Evolutionary conservation across 2,888 invertebrate species (phyloP).

Genomic region (Parnassius glacialis): DNA sequence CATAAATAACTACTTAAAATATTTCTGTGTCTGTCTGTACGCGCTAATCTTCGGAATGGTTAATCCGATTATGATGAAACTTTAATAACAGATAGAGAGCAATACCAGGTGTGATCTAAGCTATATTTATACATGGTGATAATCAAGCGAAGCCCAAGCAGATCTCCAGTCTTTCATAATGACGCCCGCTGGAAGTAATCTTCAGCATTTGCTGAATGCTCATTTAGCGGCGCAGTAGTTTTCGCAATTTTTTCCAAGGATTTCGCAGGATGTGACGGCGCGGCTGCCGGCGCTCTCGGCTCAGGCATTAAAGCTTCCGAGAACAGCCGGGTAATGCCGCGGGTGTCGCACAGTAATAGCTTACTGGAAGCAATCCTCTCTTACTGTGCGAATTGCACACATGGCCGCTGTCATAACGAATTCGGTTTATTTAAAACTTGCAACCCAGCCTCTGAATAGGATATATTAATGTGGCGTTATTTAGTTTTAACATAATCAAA

Average conservation of each 20-base stretch:
- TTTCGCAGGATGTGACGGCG: constrained; percentile 16
- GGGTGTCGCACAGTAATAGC: constrained; percentile 33
- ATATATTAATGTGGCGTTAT: too few species aligned
- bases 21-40: too few species aligned
- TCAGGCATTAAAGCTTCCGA: constrained; percentile 30
- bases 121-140: too few species aligned
- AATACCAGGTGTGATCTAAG: too few species aligned
- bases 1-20: too few species aligned
- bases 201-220: constrained; percentile 1
- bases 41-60: too few species aligned
- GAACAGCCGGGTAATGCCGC: constrained; percentile 32
- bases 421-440: background rate
- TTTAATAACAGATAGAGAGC: too few species aligned
- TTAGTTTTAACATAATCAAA: too few species aligned
- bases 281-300: constrained; percentile 9
- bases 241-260: constrained; percentile 14
- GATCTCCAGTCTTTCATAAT: background rate
- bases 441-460: too few species aligned
- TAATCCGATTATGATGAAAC: too few species aligned
- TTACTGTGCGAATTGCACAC: constrained; percentile 13
- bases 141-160: too few species aligned
- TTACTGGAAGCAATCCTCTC: constrained; percentile 33
- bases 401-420: background rate
- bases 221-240: constrained; percentile 4
- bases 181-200: background rate